Percentiles rank a stretch among this genome's conserved stretches.
These are phyloP conservation scores for Anoura caudifer DNA, from an alignment of 2,113 vertebrate genomes.

Conservation along the genomic window DNA sequence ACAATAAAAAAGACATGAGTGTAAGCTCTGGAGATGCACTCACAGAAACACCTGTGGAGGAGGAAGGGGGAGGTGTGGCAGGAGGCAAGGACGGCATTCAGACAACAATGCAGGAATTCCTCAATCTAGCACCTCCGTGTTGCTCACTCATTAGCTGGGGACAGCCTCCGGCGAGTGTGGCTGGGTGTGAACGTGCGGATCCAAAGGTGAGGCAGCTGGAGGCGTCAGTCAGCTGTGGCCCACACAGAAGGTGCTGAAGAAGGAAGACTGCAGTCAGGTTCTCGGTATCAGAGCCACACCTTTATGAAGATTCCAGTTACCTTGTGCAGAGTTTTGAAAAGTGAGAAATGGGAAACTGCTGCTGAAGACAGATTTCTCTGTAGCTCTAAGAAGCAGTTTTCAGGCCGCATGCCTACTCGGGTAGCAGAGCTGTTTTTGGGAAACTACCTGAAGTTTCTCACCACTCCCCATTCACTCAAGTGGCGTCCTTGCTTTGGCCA, in stretches of 20 bases:
- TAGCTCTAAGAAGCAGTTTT: not conserved
- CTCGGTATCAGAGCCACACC: fast-evolving
- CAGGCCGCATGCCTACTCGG: not conserved
- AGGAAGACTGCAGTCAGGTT: not conserved
- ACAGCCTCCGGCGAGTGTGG: not conserved
- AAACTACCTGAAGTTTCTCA: not conserved
- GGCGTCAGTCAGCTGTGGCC: not conserved
- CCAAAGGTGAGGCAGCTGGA: not conserved
- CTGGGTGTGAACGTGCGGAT: not conserved
- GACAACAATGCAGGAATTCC: not conserved
- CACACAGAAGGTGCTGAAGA: not conserved
- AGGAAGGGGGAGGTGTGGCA: not conserved
- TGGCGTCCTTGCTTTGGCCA: not conserved
- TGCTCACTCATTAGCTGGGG: not conserved
- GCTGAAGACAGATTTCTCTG: not conserved
- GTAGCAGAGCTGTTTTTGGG: not conserved
- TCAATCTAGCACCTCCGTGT: not conserved
- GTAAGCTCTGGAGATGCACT: not conserved
- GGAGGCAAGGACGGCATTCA: not conserved
- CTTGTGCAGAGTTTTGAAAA: not conserved
- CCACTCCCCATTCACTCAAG: not conserved
- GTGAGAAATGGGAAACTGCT: not conserved
- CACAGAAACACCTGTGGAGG: not conserved
- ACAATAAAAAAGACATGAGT: not conserved
- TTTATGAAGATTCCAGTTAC: not conserved